Base-by-base conservation (phyloP, 2,888 invertebrate species). In the Cataglyphis rosenhaueri region DNA sequence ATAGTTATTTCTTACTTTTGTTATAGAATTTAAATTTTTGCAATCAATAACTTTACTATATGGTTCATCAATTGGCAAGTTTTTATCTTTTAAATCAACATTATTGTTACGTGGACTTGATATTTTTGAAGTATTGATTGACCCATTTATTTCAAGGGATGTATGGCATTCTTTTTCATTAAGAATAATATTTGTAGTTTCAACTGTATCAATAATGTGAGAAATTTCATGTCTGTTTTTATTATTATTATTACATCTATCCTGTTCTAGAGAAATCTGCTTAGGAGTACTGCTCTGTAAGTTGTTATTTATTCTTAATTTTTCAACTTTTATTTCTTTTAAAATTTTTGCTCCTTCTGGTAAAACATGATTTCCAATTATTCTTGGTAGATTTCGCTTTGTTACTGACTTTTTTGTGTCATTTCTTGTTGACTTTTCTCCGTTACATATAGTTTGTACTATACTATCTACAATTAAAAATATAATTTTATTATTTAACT, bases 281-380 rank as follows among this genome's bases (percentile, higher is more conserved):
- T 59, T 18, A 29, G 29, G n/a, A 71, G 25, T 3, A 71, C 5
- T 71, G 8, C 15, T 71, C 1, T 41, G 29, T 38, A 18, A 32
- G 1, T 3, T 52, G 4, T 78, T 2, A 41, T 9, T 70, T 6
- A 1, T 12, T 5, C 9, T 65, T 25, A 25, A 1, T 62, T 12
- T 62, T 3, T 65, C 3, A 41, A 70, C 25, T 41, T 29, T 57
- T 57, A 89, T 65, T 9, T 82, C 4, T 62, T 25, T 75, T 12
- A 78, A 0, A 41, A 70, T 25, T 41, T 48, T 57, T 64, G 89
- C 68, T 9, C 82, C 85, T 59, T 76, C 83, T 1, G 89, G 82
- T 4, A 90, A 74, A 55, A 87, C 59, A 73, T 76, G 71, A 32
- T 87, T 85, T 0, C 64, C 79, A n/a, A 78, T 84, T 52, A 91